A percentile compares a stretch with the other conserved stretches of the same genome.
Evolutionary conservation across 2,113 vertebrate species (phyloP).

Genomic region (Panthera leo): DNA sequence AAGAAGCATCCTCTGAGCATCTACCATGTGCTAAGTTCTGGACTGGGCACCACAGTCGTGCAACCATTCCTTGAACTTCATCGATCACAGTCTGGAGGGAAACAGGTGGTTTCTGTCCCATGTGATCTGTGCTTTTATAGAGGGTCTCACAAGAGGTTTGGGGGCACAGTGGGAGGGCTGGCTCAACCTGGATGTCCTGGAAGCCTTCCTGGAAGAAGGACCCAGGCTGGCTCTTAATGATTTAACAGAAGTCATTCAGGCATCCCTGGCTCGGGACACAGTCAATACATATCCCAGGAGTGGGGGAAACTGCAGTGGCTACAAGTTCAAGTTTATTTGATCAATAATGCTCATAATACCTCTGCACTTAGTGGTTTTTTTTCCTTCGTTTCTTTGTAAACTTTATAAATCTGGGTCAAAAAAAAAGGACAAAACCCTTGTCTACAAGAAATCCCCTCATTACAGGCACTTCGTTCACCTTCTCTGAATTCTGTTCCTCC

Average conservation of each 20-base stretch:
- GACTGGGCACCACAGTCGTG: background rate
- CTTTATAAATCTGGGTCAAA: slow-evolving; percentile 19
- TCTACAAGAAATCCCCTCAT: background rate
- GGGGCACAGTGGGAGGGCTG: background rate
- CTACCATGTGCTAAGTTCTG: background rate
- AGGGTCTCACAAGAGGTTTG: background rate
- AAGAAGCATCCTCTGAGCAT: background rate
- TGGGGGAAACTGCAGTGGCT: background rate
- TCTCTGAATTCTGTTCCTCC: background rate
- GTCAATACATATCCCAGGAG: background rate
- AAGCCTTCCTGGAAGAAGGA: background rate
- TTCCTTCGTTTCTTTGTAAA: slow-evolving; percentile 7
- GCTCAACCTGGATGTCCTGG: background rate
- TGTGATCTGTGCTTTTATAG: background rate
- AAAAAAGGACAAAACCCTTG: background rate
- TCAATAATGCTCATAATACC: slow-evolving; percentile 6
- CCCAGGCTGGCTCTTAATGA: background rate
- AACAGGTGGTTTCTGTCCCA: background rate
- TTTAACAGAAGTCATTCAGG: background rate
- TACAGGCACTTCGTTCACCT: background rate
- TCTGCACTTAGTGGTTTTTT: background rate
- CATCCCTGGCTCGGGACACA: background rate
- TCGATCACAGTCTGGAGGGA: background rate
- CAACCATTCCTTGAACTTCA: background rate
- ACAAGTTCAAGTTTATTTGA: background rate